Conservation (phyloP, 2,888 invertebrate species). For the Callosobruchus maculatus region DNA sequence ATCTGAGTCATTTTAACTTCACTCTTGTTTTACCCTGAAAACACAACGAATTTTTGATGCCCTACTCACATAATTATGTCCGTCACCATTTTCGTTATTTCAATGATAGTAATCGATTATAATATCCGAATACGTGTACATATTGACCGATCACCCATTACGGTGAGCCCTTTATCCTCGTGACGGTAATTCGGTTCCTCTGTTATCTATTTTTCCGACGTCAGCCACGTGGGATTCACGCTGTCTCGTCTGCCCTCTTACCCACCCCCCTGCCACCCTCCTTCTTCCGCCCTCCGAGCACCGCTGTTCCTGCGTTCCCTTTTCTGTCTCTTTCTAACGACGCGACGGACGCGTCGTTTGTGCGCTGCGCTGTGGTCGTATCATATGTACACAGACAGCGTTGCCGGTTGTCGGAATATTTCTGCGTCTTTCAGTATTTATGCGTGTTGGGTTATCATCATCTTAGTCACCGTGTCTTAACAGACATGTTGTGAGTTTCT, state of each 20-base stretch:
- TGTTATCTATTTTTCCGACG: not conserved
- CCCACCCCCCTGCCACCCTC: not conserved
- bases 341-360: not conserved
- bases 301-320: not conserved
- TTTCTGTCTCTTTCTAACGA: not conserved
- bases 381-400: not conserved
- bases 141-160: not conserved
- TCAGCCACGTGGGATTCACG: conserved; percentile 12
- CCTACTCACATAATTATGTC: no score
- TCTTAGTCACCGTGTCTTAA: no score
- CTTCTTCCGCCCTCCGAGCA: not conserved
- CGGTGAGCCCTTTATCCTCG: not conserved
- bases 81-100: not conserved
- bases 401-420: not conserved
- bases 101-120: not conserved
- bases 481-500: no score
- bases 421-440: not conserved
- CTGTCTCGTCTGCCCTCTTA: not conserved
- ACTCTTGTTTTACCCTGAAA: no score
- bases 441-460: no score
- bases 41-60: no score
- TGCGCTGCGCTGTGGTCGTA: not conserved
- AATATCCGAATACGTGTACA: not conserved
- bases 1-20: no score
- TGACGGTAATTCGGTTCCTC: not conserved